Percentiles rank a stretch among this genome's conserved stretches.
Conservation (phyloP, 2,888 invertebrate species). For the Hanleya hanleyi region DNA sequence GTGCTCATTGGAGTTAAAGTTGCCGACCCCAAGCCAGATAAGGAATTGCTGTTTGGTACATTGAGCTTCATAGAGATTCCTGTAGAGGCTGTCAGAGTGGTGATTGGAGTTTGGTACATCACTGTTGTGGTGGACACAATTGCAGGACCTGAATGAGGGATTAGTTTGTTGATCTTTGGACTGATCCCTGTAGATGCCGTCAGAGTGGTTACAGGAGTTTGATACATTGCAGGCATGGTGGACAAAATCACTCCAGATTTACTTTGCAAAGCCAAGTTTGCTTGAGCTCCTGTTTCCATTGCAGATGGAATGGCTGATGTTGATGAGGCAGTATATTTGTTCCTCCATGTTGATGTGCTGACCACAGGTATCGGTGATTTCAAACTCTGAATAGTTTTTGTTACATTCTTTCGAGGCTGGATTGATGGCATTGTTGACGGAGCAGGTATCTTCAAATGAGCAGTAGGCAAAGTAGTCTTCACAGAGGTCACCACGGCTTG, state of each 20-base stretch:
- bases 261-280: not conserved
- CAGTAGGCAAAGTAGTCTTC: conserved; percentile 64
- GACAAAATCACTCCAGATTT: not conserved
- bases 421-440: conserved; percentile 59
- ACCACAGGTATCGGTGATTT: conserved; percentile 64
- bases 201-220: not conserved
- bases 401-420: conserved; percentile 59
- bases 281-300: not conserved
- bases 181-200: not conserved
- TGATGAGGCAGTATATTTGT: too few species aligned
- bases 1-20: too few species aligned
- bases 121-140: conserved; percentile 23
- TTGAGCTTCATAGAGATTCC: too few species aligned
- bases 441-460: conserved; percentile 63
- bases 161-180: too few species aligned
- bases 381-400: conserved; percentile 63
- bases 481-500: conserved; percentile 57
- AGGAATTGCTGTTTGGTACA: too few species aligned
- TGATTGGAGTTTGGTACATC: not conserved
- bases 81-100: conserved; percentile 4
- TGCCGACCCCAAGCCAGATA: too few species aligned
- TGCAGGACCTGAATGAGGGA: too few species aligned
- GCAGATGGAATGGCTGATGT: not conserved
- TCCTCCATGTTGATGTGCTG: not conserved
- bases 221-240: conserved; percentile 21